Evolutionary conservation across 1,140 invertebrate species (phyloP).

Genomic region (Brachionus manjavacas): DNA sequence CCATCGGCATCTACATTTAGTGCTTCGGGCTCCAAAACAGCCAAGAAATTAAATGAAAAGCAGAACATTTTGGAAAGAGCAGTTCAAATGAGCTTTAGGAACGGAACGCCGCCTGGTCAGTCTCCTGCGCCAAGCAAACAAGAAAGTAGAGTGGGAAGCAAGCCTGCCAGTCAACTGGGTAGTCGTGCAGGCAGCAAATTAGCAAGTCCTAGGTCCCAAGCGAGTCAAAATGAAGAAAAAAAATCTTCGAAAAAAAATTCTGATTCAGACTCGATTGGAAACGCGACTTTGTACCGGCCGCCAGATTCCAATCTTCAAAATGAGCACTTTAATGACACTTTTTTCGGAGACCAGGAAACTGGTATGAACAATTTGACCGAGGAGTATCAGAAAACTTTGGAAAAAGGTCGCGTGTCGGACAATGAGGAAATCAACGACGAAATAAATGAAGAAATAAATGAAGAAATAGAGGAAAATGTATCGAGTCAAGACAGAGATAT

Average conservation of each 20-base stretch:
- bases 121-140: background rate
- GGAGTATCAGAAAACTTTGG: conserved; percentile 6
- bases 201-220: background rate
- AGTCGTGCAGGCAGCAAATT: background rate
- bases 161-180: background rate
- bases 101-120: background rate
- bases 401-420: conserved; percentile 31
- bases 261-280: conserved; percentile 1
- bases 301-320: background rate
- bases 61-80: background rate
- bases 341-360: conserved; percentile 43
- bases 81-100: background rate
- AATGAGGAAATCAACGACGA: background rate
- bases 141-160: background rate
- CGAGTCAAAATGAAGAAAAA: background rate
- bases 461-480: conserved; percentile 39
- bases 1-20: conserved; percentile 45
- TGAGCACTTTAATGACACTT: conserved; percentile 39
- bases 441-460: conserved; percentile 46
- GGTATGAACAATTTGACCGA: background rate
- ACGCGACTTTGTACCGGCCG: background rate
- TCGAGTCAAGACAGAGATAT: conserved; percentile 40
- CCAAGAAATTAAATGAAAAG: background rate
- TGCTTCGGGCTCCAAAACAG: conserved; percentile 34
- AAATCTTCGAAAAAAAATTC: background rate